These are phyloP conservation scores for Drosophila triauraria DNA, from an alignment of 1,140 invertebrate genomes.

Conservation along the genomic window DNA sequence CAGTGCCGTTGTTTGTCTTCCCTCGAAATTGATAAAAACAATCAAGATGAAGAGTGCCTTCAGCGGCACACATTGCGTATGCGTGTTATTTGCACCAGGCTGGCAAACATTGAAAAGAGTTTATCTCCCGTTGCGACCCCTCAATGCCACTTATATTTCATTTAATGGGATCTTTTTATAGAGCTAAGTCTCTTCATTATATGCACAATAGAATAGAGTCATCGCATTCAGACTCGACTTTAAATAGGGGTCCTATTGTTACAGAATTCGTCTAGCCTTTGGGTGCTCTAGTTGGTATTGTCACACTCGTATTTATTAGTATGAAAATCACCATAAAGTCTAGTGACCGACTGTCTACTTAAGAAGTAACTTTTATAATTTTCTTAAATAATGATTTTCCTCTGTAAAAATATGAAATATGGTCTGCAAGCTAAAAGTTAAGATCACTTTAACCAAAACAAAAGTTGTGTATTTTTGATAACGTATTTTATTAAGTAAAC, in stretches of 20 bases:
- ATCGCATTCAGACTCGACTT: neutral
- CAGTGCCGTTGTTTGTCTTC: constrained; percentile 46
- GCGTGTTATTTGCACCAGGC: constrained; percentile 62
- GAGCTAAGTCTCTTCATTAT: constrained; percentile 3
- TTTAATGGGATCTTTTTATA: constrained; percentile 26
- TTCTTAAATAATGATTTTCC: neutral
- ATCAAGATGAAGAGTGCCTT: constrained; percentile 8
- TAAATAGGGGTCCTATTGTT: constrained; percentile 21
- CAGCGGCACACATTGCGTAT: constrained; percentile 57
- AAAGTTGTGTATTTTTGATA: neutral
- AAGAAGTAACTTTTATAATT: neutral
- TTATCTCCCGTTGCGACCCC: constrained; percentile 44
- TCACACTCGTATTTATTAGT: neutral
- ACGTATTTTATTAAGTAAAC: neutral
- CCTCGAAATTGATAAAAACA: constrained; percentile 56
- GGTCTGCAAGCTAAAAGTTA: neutral
- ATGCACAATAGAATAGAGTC: constrained; percentile 18
- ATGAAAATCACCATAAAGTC: neutral
- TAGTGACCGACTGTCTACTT: constrained; percentile 1
- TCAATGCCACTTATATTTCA: constrained; percentile 57
- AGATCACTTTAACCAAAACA: too few species aligned
- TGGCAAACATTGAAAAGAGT: constrained; percentile 37
- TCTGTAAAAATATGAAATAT: neutral
- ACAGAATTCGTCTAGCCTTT: constrained; percentile 8
- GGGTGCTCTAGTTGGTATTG: neutral